Evolutionary conservation across 2,797 vertebrate genomes (phyloP).

Genomic region (Trematomus bernacchii): DNA sequence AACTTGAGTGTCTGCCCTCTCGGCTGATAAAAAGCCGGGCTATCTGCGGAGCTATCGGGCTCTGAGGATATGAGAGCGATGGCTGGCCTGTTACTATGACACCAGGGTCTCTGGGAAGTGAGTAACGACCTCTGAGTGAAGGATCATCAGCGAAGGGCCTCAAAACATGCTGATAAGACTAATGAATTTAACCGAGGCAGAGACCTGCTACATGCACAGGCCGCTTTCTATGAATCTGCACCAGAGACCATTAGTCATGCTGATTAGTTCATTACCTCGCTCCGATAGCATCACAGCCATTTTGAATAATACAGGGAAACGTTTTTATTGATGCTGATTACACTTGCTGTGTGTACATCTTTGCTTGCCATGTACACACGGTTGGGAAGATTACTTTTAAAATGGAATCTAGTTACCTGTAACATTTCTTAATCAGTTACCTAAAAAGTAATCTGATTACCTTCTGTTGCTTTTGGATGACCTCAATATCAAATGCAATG

Average conservation of each 20-base stretch:
- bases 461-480: no score
- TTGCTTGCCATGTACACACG: no score
- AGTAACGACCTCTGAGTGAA: slow-evolving; percentile 68
- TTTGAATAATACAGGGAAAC: slow-evolving; percentile 33
- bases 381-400: no score
- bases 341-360: slow-evolving; percentile 52
- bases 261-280: slow-evolving; percentile 59
- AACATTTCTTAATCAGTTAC: no score
- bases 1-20: slow-evolving; percentile 74
- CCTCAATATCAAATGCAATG: no score
- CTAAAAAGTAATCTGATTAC: no score
- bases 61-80: slow-evolving; percentile 77
- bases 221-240: slow-evolving; percentile 38
- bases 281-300: slow-evolving; percentile 44
- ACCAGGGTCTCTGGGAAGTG: slow-evolving; percentile 56
- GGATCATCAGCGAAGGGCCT: slow-evolving; percentile 63
- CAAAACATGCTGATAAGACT: slow-evolving; percentile 76
- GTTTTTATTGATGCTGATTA: slow-evolving; percentile 45
- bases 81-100: slow-evolving; percentile 60
- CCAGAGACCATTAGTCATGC: slow-evolving; percentile 57
- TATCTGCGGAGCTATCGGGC: slow-evolving; percentile 46
- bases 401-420: no score
- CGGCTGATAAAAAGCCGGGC: slow-evolving; percentile 23
- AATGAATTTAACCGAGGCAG: slow-evolving; percentile 59
- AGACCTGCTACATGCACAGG: slow-evolving; percentile 34